A percentile compares a stretch with the other conserved stretches of the same genome.
Evolutionary conservation across 2,888 invertebrate genomes (phyloP).

Genomic region (Ophioninae sp.): DNA sequence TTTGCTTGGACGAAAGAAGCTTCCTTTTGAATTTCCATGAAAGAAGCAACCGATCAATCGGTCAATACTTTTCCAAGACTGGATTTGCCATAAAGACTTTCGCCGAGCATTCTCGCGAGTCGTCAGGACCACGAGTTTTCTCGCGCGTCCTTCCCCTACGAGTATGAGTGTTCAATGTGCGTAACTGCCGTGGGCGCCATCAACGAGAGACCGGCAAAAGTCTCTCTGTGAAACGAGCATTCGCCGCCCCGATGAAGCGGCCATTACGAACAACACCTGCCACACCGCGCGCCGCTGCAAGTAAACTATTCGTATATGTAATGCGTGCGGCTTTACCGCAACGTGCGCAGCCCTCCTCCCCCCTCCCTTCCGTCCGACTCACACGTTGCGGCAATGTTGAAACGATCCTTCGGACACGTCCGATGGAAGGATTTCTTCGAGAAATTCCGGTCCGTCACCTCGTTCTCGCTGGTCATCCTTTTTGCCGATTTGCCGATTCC

Average conservation of each 20-base stretch:
- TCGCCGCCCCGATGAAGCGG: constrained; percentile 68
- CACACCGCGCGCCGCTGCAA: constrained; percentile 66
- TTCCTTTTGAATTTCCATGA: background rate
- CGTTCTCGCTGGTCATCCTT: constrained; percentile 34
- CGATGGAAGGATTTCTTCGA: constrained; percentile 52
- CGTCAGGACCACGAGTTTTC: constrained; percentile 47
- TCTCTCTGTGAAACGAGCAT: constrained; percentile 56
- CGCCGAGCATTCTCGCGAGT: constrained; percentile 61
- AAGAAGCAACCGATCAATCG: constrained; percentile 6
- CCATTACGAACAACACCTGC: constrained; percentile 79
- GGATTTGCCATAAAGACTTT: constrained; percentile 61
- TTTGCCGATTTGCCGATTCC: constrained; percentile 27
- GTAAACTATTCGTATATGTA: constrained; percentile 26
- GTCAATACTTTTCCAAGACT: constrained; percentile 14
- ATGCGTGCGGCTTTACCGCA: constrained; percentile 69
- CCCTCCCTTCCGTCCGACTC: constrained; percentile 3
- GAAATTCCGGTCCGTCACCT: constrained; percentile 49
- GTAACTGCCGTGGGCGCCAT: constrained; percentile 54
- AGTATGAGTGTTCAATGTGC: constrained; percentile 63
- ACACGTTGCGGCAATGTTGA: constrained; percentile 45
- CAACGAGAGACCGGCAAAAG: constrained; percentile 42
- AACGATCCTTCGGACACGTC: constrained; percentile 43
- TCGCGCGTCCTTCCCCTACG: constrained; percentile 9
- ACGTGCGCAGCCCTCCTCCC: constrained; percentile 52
- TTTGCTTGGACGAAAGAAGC: background rate